Conservation (phyloP, 1,140 invertebrate genomes). For the Oscheius sp. region DNA sequence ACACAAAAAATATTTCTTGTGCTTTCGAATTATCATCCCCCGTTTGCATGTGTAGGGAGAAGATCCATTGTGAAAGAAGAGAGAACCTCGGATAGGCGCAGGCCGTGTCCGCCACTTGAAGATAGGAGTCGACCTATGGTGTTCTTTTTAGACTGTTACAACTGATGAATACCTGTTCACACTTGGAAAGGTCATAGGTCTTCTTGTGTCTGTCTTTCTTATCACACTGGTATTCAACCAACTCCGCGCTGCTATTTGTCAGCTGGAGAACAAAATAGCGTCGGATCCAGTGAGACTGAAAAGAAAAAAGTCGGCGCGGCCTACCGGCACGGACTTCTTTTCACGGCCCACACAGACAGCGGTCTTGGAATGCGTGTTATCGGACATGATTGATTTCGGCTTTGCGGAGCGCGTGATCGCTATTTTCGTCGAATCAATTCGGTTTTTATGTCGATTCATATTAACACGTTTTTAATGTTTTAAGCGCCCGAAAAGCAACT, state of each 20-base stretch:
- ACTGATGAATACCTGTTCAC: not conserved
- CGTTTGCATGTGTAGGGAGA: not conserved
- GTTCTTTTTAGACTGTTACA: not conserved
- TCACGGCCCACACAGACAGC: not conserved
- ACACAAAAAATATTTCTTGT: not conserved
- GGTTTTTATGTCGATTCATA: not conserved
- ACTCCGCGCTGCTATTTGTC: not conserved
- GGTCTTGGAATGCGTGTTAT: not conserved
- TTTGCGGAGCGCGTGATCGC: constrained; percentile 1
- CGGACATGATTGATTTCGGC: not conserved
- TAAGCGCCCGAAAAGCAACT: too few relatives aligned
- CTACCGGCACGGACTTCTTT: not conserved
- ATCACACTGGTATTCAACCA: not conserved
- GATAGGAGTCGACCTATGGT: not conserved
- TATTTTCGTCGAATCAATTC: constrained; percentile 4
- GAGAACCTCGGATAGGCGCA: not conserved
- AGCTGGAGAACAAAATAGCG: not conserved
- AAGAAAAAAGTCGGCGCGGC: not conserved
- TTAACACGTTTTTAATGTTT: not conserved
- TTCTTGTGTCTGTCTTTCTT: not conserved
- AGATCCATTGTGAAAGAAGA: not conserved
- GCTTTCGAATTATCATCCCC: not conserved
- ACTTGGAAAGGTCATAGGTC: not conserved
- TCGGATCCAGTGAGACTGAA: constrained; percentile 2
- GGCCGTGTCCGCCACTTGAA: not conserved